A percentile compares a stretch with the other conserved stretches of the same genome.
phyloP scores from a whole-genome alignment of 2,113 vertebrate genomes.

The Arvicanthis niloticus region DNA sequence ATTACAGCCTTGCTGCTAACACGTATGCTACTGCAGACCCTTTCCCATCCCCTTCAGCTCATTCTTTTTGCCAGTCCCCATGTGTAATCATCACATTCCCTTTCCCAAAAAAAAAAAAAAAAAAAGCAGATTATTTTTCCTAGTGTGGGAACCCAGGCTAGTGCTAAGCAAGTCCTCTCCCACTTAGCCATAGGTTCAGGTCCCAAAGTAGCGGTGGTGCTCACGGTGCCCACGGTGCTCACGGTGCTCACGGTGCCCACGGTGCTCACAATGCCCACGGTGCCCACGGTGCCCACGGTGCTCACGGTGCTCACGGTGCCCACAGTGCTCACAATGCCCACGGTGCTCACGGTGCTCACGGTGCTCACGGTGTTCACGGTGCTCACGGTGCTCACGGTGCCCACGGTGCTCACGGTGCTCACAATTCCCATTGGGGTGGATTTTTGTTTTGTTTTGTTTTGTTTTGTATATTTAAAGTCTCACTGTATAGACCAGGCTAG shows the following conservation, averaged over 20 bases:
- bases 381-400: too few species aligned
- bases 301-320: too few species aligned
- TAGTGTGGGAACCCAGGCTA: neutral
- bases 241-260: neutral
- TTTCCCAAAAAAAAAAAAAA: too few species aligned
- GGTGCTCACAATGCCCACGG: too few species aligned
- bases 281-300: too few species aligned
- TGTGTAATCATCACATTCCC: neutral
- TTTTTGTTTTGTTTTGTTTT: neutral
- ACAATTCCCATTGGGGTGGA: too few species aligned
- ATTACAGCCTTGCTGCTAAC: neutral
- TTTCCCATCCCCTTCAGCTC: neutral
- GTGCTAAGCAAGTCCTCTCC: too few species aligned
- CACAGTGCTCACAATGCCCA: too few species aligned
- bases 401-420: too few species aligned
- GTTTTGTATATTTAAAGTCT: neutral
- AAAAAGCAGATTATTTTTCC: neutral
- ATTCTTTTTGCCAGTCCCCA: neutral
- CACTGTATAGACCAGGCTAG: neutral
- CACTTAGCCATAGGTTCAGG: neutral
- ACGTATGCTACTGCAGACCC: accelerated
- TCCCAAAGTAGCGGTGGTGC: neutral
- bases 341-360: too few species aligned
- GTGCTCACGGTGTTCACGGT: too few species aligned
- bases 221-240: neutral